phyloP scores from a whole-genome alignment of 1,140 invertebrate species.

The Acyrthosiphon pisum region DNA sequence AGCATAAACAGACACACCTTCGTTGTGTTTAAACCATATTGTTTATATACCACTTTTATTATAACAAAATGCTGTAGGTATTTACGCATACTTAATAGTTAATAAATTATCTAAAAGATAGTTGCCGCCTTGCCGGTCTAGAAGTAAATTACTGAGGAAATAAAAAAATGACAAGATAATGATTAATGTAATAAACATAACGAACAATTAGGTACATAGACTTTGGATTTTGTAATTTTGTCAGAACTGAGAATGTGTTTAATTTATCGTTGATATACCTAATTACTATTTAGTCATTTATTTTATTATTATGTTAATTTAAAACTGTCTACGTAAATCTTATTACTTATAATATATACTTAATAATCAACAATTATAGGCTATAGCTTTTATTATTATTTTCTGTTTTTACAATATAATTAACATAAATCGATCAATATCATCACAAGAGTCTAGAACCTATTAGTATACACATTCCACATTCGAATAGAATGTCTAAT shows the following conservation, averaged over 20 bases:
- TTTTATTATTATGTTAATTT: background rate
- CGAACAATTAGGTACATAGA: background rate
- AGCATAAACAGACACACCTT: background rate
- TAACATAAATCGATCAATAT: background rate
- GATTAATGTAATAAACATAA: background rate
- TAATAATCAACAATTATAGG: background rate
- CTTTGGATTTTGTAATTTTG: background rate
- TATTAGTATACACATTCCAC: background rate
- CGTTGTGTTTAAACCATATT: background rate
- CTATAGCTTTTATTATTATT: background rate
- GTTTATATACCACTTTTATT: background rate
- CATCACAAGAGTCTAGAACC: background rate
- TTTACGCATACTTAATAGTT: background rate
- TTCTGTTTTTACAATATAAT: background rate
- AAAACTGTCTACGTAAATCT: background rate
- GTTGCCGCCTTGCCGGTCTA: background rate
- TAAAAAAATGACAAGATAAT: background rate
- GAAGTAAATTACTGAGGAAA: background rate
- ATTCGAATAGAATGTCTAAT: background rate
- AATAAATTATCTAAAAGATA: constrained; percentile 9
- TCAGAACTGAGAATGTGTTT: background rate
- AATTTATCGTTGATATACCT: background rate
- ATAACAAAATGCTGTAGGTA: background rate
- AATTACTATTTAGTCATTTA: too few species aligned
- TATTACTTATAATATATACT: background rate